Conservation (phyloP, 2,888 invertebrate genomes). For the Aphidius colemani region DNA sequence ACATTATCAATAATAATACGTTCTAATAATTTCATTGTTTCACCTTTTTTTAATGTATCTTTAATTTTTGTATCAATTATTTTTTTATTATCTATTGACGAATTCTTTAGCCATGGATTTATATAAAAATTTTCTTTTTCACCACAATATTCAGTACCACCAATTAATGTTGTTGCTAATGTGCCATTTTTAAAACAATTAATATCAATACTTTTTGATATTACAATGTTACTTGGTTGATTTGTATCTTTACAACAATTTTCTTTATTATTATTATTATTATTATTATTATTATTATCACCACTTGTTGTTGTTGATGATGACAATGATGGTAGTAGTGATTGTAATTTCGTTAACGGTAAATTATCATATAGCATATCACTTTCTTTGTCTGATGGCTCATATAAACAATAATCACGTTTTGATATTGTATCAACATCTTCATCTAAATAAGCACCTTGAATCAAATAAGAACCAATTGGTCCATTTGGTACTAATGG, state of each 20-base stretch:
- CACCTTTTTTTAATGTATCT: too few relatives aligned
- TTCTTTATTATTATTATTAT: too few relatives aligned
- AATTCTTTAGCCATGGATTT: conserved; percentile 22
- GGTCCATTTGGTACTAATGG: conserved; percentile 67
- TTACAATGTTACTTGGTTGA: too few relatives aligned
- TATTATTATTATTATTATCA: too few relatives aligned
- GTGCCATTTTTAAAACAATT: too few relatives aligned
- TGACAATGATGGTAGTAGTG: neutral
- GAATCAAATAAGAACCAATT: conserved; percentile 64
- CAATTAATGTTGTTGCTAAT: too few relatives aligned
- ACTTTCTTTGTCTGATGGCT: conserved; percentile 30
- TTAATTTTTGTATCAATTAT: neutral
- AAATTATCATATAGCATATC: conserved; percentile 31
- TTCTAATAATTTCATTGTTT: too few relatives aligned
- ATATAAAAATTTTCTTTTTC: neutral
- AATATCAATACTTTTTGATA: too few relatives aligned
- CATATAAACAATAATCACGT: conserved; percentile 59
- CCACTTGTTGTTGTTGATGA: neutral
- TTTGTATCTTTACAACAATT: too few relatives aligned
- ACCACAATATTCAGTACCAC: too few relatives aligned
- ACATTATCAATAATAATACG: conserved; percentile 33
- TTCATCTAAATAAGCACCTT: conserved; percentile 45
- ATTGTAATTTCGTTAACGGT: neutral
- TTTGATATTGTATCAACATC: conserved; percentile 46
- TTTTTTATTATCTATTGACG: conserved; percentile 12